Percentiles rank a stretch among this genome's conserved stretches.
These are phyloP conservation scores for Forbesichthys agassizii DNA, from an alignment of 2,113 vertebrate genomes.

Conservation along the genomic window DNA sequence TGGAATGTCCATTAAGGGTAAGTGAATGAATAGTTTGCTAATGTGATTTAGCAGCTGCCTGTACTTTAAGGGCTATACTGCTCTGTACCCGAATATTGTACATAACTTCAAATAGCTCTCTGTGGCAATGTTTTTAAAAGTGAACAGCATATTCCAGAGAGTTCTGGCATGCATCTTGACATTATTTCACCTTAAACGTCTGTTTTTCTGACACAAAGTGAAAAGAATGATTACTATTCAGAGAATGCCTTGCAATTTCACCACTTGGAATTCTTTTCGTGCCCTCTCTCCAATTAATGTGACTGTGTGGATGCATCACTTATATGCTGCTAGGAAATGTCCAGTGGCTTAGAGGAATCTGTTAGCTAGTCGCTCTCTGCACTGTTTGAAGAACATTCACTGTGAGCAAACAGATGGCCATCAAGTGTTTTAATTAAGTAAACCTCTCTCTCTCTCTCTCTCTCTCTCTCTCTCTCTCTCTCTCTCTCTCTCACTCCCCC, in stretches of 20 bases:
- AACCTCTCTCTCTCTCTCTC: conserved; percentile 25
- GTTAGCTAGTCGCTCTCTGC: conserved; percentile 9
- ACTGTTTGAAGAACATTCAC: conserved; percentile 51
- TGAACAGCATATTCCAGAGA: conserved; percentile 41
- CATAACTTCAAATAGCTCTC: conserved; percentile 40
- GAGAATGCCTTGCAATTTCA: conserved; percentile 11
- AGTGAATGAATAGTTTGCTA: conserved; percentile 49
- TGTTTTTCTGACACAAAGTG: conserved; percentile 45
- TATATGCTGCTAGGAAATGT: conserved; percentile 22
- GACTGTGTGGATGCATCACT: background rate
- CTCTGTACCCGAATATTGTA: conserved; percentile 47
- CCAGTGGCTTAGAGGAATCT: conserved; percentile 35
- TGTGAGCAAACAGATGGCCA: conserved; percentile 65
- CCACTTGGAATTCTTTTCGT: conserved; percentile 17
- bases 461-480: background rate
- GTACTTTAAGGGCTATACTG: conserved; percentile 26
- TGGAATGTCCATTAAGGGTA: conserved; percentile 63
- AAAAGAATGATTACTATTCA: conserved; percentile 17
- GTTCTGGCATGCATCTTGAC: conserved; percentile 35
- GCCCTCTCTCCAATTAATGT: background rate
- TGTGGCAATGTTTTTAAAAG: conserved; percentile 46
- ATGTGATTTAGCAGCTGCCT: conserved; percentile 46
- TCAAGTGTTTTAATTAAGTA: conserved; percentile 67
- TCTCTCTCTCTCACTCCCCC: background rate
- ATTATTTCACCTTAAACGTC: conserved; percentile 44